Evolutionary conservation across 2,797 vertebrate genomes (phyloP).

Genomic region (Peromyscus melanophrys): DNA sequence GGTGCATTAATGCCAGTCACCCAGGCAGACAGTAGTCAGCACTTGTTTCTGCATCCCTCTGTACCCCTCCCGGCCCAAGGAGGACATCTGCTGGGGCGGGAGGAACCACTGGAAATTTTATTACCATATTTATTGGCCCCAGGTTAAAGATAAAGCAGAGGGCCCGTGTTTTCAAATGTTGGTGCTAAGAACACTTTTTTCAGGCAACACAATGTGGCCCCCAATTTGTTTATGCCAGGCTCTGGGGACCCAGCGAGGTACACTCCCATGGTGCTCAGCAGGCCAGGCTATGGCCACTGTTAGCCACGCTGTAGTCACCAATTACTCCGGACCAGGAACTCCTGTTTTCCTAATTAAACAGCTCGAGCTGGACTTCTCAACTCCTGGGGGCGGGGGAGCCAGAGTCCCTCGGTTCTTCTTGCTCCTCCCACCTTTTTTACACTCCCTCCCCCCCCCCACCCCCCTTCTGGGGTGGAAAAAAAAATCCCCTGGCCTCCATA

Average conservation of each 20-base stretch:
- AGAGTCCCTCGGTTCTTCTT: slow-evolving; percentile 84
- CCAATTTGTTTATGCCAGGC: neutral
- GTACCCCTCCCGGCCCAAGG: neutral
- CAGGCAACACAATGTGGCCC: slow-evolving; percentile 9
- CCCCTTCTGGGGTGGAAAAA: slow-evolving; percentile 41
- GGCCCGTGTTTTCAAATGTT: slow-evolving; percentile 56
- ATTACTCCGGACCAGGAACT: slow-evolving; percentile 92
- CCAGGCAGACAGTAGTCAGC: neutral
- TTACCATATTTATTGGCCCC: slow-evolving; percentile 75
- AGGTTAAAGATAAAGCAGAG: slow-evolving; percentile 73
- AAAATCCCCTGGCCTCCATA: slow-evolving; percentile 85
- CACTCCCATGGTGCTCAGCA: rapidly evolving
- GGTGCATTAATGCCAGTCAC: neutral
- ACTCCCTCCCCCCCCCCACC: neutral
- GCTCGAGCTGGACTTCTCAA: slow-evolving; percentile 89
- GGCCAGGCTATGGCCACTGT: slow-evolving; percentile 80
- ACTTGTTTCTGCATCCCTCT: neutral
- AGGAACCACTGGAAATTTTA: neutral
- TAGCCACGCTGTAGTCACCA: slow-evolving; percentile 91
- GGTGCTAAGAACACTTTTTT: slow-evolving; percentile 62
- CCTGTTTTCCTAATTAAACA: slow-evolving; percentile 92
- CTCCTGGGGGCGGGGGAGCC: slow-evolving; percentile 88
- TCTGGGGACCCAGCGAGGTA: neutral
- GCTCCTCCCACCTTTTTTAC: neutral
- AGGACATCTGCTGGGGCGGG: neutral